Conservation (phyloP, 2,113 vertebrate genomes). For the Callospermophilus lateralis region DNA sequence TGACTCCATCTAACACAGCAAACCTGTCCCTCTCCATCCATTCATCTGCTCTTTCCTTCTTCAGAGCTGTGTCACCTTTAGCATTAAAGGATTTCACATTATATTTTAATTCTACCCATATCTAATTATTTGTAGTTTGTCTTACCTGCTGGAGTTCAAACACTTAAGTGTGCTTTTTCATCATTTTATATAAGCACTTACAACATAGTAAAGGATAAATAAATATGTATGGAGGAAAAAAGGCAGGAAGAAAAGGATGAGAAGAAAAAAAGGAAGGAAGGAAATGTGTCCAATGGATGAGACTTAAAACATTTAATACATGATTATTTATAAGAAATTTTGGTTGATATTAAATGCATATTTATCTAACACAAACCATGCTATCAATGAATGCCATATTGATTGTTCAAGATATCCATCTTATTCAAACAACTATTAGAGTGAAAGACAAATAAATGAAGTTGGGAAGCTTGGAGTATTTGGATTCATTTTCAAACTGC, state of each 20-base stretch:
- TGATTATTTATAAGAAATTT: background rate
- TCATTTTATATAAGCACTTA: background rate
- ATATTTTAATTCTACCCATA: background rate
- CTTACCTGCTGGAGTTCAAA: background rate
- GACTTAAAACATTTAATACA: background rate
- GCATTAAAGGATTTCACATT: background rate
- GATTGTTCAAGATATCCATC: background rate
- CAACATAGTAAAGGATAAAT: background rate
- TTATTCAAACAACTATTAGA: background rate
- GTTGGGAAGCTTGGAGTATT: background rate
- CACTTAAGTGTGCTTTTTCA: background rate
- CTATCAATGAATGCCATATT: background rate
- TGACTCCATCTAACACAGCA: background rate
- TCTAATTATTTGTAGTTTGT: background rate
- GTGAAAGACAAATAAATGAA: background rate
- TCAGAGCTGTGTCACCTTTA: background rate
- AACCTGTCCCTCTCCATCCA: background rate
- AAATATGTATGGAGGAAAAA: background rate
- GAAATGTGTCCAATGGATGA: background rate
- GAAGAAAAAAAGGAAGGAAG: background rate
- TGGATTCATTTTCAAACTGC: slow-evolving; percentile 4
- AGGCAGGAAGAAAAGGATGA: background rate
- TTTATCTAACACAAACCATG: background rate
- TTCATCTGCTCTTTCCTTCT: background rate
- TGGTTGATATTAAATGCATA: background rate